phyloP scores from a whole-genome alignment of 1,140 invertebrate species.

The Meloidogyne floridensis region DNA sequence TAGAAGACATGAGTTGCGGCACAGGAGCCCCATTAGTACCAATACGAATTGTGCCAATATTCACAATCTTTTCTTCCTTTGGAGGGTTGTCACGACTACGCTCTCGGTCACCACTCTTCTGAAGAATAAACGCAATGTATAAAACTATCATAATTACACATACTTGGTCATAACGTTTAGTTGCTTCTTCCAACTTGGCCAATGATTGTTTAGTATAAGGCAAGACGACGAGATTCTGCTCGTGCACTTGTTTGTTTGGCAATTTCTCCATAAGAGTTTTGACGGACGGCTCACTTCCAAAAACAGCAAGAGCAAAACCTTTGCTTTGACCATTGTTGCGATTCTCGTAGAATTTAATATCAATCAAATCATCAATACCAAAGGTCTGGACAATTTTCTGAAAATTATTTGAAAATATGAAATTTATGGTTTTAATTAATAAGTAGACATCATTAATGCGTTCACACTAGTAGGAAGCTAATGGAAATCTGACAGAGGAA shows the following conservation, averaged over 20 bases:
- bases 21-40: slow-evolving; percentile 71
- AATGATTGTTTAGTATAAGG: slow-evolving; percentile 89
- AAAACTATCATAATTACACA: not conserved
- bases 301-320: slow-evolving; percentile 86
- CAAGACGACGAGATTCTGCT: slow-evolving; percentile 89
- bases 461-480: not conserved
- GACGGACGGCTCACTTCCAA: slow-evolving; percentile 87
- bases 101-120: slow-evolving; percentile 16
- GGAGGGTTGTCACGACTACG: slow-evolving; percentile 20
- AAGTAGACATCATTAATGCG: not conserved
- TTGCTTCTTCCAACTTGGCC: slow-evolving; percentile 71
- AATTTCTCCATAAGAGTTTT: slow-evolving; percentile 86
- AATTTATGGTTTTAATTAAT: no score
- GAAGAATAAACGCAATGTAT: not conserved
- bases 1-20: slow-evolving; percentile 68
- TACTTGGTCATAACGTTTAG: slow-evolving; percentile 48
- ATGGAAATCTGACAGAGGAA: not conserved
- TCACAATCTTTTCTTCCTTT: slow-evolving; percentile 52
- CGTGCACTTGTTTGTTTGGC: slow-evolving; percentile 84
- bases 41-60: slow-evolving; percentile 59
- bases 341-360: slow-evolving; percentile 99
- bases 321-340: slow-evolving; percentile 98
- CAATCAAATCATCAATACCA: slow-evolving; percentile 88
- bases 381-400: slow-evolving; percentile 42
- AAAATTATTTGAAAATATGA: slow-evolving; percentile 35